Conservation (phyloP, 1,140 invertebrate genomes). For the Drosophila erecta region DNA sequence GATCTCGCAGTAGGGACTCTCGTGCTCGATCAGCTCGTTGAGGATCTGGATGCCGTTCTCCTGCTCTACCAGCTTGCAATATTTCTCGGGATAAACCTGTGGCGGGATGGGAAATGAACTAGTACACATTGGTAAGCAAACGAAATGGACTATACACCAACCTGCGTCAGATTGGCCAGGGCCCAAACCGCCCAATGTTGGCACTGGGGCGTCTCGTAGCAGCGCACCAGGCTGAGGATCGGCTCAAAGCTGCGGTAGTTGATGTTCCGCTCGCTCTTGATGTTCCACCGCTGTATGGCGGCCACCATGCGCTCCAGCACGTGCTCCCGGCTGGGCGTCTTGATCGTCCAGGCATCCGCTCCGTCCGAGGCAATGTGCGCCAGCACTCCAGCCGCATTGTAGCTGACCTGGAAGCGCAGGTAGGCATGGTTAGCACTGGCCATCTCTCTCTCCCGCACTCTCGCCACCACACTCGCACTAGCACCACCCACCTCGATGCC, state of each 20-base stretch:
- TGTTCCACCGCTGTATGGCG: constrained; percentile 95
- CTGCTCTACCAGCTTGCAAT: constrained; percentile 93
- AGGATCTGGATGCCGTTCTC: constrained; percentile 94
- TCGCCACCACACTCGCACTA: constrained; percentile 29
- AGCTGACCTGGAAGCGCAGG: constrained; percentile 90
- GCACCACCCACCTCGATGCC: constrained; percentile 93
- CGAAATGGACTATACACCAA: constrained; percentile 78
- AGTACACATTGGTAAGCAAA: not conserved
- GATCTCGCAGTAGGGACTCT: constrained; percentile 87
- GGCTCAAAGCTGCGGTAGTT: constrained; percentile 98
- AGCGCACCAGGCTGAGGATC: constrained; percentile 92
- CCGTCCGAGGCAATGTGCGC: constrained; percentile 98
- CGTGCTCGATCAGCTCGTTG: constrained; percentile 88
- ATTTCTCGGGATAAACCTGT: constrained; percentile 90
- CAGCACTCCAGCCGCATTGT: constrained; percentile 98
- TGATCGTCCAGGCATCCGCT: constrained; percentile 91
- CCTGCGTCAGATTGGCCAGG: constrained; percentile 96
- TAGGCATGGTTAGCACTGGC: constrained; percentile 68
- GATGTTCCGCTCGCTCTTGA: constrained; percentile 95
- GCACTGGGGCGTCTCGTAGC: constrained; percentile 94
- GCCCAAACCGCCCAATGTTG: constrained; percentile 99
- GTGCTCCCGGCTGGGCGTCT: constrained; percentile 88
- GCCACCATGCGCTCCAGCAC: constrained; percentile 91
- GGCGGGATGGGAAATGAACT: not conserved
- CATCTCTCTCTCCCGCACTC: constrained; percentile 50